Conservation (phyloP, 2,888 invertebrate genomes). For the Troides oblongomaculatus region DNA sequence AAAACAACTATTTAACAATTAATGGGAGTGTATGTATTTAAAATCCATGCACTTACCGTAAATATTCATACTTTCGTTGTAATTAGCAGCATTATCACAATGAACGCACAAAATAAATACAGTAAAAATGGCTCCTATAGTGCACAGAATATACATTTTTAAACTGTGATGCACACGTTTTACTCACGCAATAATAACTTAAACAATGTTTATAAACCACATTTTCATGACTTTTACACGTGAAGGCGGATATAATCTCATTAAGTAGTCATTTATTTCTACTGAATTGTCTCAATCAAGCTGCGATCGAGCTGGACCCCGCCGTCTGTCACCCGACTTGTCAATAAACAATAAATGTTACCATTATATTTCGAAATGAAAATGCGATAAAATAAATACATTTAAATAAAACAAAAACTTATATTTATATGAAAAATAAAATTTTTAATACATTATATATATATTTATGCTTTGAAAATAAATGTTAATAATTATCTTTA, state of each 20-base stretch:
- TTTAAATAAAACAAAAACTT: no score
- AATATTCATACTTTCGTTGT: conserved; percentile 76
- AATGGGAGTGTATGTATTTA: conserved; percentile 15
- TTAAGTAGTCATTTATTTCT: conserved; percentile 61
- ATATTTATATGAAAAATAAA: no score
- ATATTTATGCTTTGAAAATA: no score
- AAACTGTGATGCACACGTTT: conserved; percentile 58
- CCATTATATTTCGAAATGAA: conserved; percentile 34
- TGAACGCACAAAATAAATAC: conserved; percentile 79
- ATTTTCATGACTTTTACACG: conserved; percentile 64
- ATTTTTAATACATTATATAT: no score
- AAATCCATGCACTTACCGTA: conserved; percentile 59
- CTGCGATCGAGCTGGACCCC: conserved; percentile 69
- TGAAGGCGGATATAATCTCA: conserved; percentile 59
- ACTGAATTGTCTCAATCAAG: conserved; percentile 61
- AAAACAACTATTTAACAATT: conserved; percentile 4
- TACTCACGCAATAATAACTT: conserved; percentile 58
- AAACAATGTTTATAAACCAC: conserved; percentile 66
- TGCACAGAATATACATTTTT: conserved; percentile 75
- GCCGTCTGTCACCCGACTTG: conserved; percentile 76
- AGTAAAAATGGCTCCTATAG: conserved; percentile 79
- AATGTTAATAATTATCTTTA: no score
- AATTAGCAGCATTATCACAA: conserved; percentile 75
- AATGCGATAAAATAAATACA: no score
- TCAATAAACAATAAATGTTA: conserved; percentile 77